These are phyloP conservation scores for Ametastegia equiseti DNA, from an alignment of 2,888 invertebrate species.

Conservation along the genomic window DNA sequence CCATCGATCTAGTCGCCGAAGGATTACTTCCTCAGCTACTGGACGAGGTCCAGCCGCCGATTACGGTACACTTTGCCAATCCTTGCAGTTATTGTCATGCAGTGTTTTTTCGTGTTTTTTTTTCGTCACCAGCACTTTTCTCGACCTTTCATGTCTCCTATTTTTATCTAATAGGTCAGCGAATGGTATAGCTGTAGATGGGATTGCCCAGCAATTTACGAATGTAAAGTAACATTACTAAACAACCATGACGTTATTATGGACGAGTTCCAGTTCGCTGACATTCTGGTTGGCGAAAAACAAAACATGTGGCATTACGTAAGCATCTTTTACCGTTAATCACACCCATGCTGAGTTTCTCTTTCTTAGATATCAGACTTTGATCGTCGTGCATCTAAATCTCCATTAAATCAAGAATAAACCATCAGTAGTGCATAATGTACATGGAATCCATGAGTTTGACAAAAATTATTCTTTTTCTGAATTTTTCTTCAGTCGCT, in stretches of 20 bases:
- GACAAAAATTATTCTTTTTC: too few species aligned
- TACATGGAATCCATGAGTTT: too few species aligned
- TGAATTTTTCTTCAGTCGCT: too few species aligned
- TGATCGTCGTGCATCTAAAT: neutral
- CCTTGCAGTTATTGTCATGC: too few species aligned
- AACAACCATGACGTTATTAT: conserved; percentile 53
- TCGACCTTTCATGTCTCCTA: too few species aligned
- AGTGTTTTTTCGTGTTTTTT: neutral
- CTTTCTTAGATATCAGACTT: neutral
- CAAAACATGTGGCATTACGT: conserved; percentile 68
- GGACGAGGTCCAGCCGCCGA: conserved; percentile 77
- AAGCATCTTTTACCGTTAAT: neutral
- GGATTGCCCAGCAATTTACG: conserved; percentile 67
- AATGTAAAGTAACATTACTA: conserved; percentile 58
- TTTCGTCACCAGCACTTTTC: neutral
- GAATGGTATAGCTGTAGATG: conserved; percentile 69
- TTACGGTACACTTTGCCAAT: conserved; percentile 76
- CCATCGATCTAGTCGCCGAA: conserved; percentile 73
- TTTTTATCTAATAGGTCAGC: conserved; percentile 60
- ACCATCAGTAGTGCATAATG: too few species aligned
- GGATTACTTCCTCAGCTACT: conserved; percentile 75
- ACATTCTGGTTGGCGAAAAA: conserved; percentile 54
- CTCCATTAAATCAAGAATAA: neutral
- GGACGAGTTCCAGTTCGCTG: conserved; percentile 57
- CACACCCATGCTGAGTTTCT: neutral